Evolutionary conservation across 1,140 invertebrate genomes (phyloP).

Genomic region (Callitettix versicolor): DNA sequence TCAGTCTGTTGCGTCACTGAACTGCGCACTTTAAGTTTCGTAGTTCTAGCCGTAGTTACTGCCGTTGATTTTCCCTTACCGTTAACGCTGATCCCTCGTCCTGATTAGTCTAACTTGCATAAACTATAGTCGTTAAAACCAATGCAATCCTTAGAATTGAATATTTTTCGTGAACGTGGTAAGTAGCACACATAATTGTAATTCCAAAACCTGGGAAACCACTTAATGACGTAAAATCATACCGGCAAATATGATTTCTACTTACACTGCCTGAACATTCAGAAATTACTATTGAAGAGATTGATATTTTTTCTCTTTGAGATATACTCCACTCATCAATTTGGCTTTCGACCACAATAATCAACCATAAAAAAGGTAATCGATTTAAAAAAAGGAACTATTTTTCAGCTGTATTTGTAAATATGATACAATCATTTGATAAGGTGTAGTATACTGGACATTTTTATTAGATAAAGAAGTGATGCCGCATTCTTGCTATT

Average conservation of each 20-base stretch:
- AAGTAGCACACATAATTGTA: slow-evolving; percentile 28
- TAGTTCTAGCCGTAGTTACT: too few species aligned
- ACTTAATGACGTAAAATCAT: slow-evolving; percentile 17
- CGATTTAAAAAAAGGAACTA: slow-evolving; percentile 4
- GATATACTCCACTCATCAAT: slow-evolving; percentile 6
- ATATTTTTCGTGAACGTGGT: slow-evolving; percentile 26
- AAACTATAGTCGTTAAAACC: too few species aligned
- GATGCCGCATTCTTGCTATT: slow-evolving; percentile 1
- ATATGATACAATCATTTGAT: slow-evolving; percentile 17
- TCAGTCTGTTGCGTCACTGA: too few species aligned
- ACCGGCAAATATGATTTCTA: slow-evolving; percentile 28
- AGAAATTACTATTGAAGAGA: slow-evolving; percentile 19
- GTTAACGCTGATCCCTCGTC: too few species aligned
- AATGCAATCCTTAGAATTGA: slow-evolving; percentile 14
- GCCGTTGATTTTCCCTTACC: too few species aligned
- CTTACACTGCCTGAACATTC: slow-evolving; percentile 21
- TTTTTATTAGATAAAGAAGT: slow-evolving; percentile 7
- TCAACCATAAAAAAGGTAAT: slow-evolving; percentile 4
- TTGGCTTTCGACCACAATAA: slow-evolving; percentile 2
- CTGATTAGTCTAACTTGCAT: too few species aligned
- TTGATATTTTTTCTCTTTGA: slow-evolving; percentile 10
- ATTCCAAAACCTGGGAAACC: slow-evolving; percentile 26
- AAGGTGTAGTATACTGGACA: slow-evolving; percentile 21
- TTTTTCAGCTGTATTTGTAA: slow-evolving; percentile 8
- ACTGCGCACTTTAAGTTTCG: too few species aligned